Evolutionary conservation across 2,888 invertebrate species (phyloP).

Genomic region (Cristatella mucedo): DNA sequence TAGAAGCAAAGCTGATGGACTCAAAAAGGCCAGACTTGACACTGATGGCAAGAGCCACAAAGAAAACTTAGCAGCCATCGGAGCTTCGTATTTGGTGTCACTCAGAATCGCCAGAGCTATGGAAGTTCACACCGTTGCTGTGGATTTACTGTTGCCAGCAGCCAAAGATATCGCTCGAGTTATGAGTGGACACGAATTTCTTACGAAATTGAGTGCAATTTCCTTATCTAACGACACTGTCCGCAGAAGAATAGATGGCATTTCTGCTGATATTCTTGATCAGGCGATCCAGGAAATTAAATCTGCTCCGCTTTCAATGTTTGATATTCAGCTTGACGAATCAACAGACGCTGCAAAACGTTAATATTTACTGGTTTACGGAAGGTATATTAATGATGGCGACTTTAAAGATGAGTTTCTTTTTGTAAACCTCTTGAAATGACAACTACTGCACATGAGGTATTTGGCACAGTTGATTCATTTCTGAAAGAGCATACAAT

Average conservation of each 20-base stretch:
- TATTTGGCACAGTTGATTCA: neutral
- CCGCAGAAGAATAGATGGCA: conserved; percentile 10
- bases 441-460: neutral
- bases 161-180: conserved; percentile 5
- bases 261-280: conserved; percentile 10
- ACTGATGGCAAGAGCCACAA: too few relatives aligned
- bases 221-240: conserved; percentile 9
- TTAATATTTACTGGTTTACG: neutral
- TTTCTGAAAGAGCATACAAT: conserved; percentile 1
- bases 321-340: conserved; percentile 11
- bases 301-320: conserved; percentile 9
- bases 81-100: too few relatives aligned
- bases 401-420: conserved; percentile 3
- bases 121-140: conserved; percentile 4
- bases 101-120: neutral
- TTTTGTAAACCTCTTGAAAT: neutral
- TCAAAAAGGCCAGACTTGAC: too few relatives aligned
- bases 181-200: conserved; percentile 7
- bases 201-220: conserved; percentile 4
- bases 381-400: neutral
- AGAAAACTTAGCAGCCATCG: too few relatives aligned
- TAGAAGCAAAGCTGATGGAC: too few relatives aligned
- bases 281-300: conserved; percentile 2
- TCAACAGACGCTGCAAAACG: conserved; percentile 9
- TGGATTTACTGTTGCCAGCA: conserved; percentile 8